Conservation (phyloP, 2,113 vertebrate species). For the Phoxinus phoxinus region DNA sequence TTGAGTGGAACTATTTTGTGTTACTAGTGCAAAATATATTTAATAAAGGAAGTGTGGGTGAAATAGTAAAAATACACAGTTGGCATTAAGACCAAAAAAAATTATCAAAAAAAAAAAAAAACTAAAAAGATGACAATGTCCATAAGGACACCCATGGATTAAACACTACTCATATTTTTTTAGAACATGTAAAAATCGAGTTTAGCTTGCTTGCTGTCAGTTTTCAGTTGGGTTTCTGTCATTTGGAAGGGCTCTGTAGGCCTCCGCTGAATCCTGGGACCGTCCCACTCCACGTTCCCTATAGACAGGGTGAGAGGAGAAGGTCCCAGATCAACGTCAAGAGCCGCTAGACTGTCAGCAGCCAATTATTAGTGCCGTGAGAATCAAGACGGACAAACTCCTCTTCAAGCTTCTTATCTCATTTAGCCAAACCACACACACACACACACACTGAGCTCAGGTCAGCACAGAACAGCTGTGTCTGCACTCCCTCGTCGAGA, state of each 20-base stretch:
- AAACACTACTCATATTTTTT: background rate
- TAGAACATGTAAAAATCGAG: background rate
- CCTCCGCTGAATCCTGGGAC: conserved; percentile 60
- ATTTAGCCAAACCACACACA: background rate
- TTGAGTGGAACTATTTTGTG: too few species aligned
- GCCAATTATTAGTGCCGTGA: background rate
- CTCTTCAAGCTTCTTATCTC: background rate
- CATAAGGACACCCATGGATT: too few species aligned
- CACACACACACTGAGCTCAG: background rate
- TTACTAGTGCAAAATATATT: too few species aligned
- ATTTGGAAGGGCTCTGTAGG: conserved; percentile 60
- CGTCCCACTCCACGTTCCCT: conserved; percentile 52
- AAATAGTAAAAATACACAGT: too few species aligned
- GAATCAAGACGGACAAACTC: conserved; percentile 11
- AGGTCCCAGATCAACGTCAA: conserved; percentile 6
- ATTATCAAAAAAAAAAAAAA: too few species aligned
- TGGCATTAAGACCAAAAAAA: too few species aligned
- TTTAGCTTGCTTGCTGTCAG: background rate
- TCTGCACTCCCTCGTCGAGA: conserved; percentile 53
- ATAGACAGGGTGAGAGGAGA: conserved; percentile 35
- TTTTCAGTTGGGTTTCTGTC: conserved; percentile 41
- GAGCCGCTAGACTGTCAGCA: background rate
- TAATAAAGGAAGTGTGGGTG: too few species aligned
- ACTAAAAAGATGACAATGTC: too few species aligned
- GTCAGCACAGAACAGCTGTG: conserved; percentile 56